A percentile compares a stretch with the other conserved stretches of the same genome.
phyloP scores from a whole-genome alignment of 2,888 invertebrate species.

The Rugalucina vietnamica region DNA sequence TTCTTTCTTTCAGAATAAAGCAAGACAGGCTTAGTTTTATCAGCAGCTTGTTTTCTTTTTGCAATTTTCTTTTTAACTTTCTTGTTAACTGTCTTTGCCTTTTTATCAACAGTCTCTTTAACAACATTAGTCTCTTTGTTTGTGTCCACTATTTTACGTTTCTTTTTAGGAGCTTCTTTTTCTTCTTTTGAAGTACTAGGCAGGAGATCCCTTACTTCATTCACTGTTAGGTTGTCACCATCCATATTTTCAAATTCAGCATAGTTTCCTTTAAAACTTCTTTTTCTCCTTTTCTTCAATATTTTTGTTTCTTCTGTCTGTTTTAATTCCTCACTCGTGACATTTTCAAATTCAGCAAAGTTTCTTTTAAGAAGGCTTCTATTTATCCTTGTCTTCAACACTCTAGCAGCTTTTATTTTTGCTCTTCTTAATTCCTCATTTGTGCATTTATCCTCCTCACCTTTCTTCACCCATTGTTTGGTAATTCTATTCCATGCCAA shows the following conservation, averaged over 20 bases:
- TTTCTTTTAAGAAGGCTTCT: constrained; percentile 14
- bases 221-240: background rate
- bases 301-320: constrained; percentile 19
- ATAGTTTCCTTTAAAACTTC: constrained; percentile 34
- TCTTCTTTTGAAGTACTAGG: background rate
- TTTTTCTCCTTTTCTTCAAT: constrained; percentile 10
- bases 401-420: no score
- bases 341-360: constrained; percentile 17
- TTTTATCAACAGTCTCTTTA: background rate
- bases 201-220: constrained; percentile 14
- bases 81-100: background rate
- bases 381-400: background rate
- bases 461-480: no score
- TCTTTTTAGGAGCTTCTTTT: background rate
- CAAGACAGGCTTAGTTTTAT: background rate
- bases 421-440: no score
- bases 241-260: constrained; percentile 35
- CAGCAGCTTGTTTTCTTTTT: background rate
- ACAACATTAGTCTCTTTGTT: background rate
- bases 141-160: background rate
- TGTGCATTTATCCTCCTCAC: no score
- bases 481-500: no score
- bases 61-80: background rate
- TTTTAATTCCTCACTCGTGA: constrained; percentile 30
- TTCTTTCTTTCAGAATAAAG: constrained; percentile 20